Conservation (phyloP, 2,113 vertebrate genomes). For the Hassar affinis region DNA sequence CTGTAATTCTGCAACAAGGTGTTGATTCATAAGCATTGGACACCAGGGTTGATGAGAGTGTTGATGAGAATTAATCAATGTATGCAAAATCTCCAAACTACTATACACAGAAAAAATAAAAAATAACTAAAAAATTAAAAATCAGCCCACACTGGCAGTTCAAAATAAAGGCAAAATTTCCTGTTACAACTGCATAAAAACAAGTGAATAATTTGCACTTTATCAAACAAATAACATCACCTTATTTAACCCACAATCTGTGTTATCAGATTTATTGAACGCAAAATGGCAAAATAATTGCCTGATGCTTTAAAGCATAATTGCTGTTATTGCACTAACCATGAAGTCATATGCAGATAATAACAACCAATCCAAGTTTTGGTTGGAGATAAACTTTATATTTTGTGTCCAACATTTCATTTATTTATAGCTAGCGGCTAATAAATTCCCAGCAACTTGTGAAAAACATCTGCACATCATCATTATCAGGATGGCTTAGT, state of each 20-base stretch:
- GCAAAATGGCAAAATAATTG: not conserved
- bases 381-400: not conserved
- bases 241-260: not conserved
- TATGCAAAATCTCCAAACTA: not conserved
- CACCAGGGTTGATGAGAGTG: not conserved
- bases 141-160: not conserved
- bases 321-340: not conserved
- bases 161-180: not conserved
- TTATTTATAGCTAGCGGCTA: not conserved
- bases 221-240: not conserved
- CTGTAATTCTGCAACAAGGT: not conserved
- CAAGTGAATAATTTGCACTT: not conserved
- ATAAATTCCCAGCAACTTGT: conserved; percentile 6
- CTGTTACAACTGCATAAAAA: not conserved
- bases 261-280: not conserved
- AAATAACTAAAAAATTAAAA: not conserved
- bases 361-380: not conserved
- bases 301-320: not conserved
- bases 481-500: not conserved
- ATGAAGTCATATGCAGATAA: not conserved
- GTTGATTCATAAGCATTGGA: not conserved
- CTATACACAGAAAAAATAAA: not conserved
- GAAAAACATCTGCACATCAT: conserved; percentile 3
- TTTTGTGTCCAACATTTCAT: not conserved
- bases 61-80: not conserved